Conservation (phyloP, 1,140 invertebrate genomes). For the Trachelipus rathkii region DNA sequence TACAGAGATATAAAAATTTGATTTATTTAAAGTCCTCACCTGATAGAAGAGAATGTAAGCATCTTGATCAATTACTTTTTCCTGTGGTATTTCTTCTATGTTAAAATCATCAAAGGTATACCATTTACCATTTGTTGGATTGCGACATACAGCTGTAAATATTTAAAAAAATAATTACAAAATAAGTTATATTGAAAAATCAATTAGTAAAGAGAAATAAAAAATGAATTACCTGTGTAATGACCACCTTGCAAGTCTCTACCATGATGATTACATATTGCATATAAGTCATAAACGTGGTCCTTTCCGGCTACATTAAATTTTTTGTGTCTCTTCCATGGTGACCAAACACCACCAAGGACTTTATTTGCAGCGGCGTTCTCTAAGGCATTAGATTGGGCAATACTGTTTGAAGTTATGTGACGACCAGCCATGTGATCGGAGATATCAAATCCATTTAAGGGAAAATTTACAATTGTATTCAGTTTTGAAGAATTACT, state of each 20-base stretch:
- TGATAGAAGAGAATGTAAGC: slow-evolving; percentile 96
- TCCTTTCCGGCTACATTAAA: slow-evolving; percentile 50
- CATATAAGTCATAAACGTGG: slow-evolving; percentile 83
- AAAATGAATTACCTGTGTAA: slow-evolving; percentile 67
- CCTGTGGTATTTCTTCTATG: slow-evolving; percentile 69
- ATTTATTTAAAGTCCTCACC: slow-evolving; percentile 31
- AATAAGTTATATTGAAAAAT: neutral
- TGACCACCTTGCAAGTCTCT: slow-evolving; percentile 78
- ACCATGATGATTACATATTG: slow-evolving; percentile 92
- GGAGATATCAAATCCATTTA: slow-evolving; percentile 78
- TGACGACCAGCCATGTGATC: slow-evolving; percentile 59
- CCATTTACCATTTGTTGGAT: slow-evolving; percentile 90
- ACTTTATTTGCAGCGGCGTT: slow-evolving; percentile 32
- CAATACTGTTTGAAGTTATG: slow-evolving; percentile 32
- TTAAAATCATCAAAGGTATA: slow-evolving; percentile 91
- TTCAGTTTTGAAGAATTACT: slow-evolving; percentile 73
- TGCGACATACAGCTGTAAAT: slow-evolving; percentile 77
- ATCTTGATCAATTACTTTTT: slow-evolving; percentile 75
- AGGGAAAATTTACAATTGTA: slow-evolving; percentile 81
- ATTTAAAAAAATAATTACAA: slow-evolving; percentile 23
- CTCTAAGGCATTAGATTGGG: neutral
- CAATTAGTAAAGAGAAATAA: neutral
- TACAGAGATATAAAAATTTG: no score
- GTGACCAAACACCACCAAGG: slow-evolving; percentile 54
- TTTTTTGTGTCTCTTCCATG: slow-evolving; percentile 60